These are phyloP conservation scores for Lithosia quadra DNA, from an alignment of 2,888 invertebrate genomes.

Conservation along the genomic window DNA sequence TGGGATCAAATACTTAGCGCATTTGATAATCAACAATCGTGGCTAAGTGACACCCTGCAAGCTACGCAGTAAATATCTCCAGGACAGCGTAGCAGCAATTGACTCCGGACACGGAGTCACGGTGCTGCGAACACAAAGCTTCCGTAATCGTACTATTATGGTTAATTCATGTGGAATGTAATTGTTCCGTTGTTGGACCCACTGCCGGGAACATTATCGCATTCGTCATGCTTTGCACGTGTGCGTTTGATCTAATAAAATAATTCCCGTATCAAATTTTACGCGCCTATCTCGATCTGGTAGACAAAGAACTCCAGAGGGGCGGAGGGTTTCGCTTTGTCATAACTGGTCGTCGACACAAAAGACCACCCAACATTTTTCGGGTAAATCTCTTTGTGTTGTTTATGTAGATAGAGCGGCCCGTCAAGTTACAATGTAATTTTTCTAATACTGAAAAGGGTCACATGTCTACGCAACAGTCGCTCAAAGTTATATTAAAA, in stretches of 20 bases:
- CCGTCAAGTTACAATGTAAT: slow-evolving; percentile 68
- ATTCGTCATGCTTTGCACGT: slow-evolving; percentile 86
- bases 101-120: slow-evolving; percentile 74
- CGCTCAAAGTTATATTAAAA: slow-evolving; percentile 24
- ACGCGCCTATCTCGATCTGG: slow-evolving; percentile 85
- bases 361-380: slow-evolving; percentile 78
- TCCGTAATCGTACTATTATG: slow-evolving; percentile 78
- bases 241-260: slow-evolving; percentile 85
- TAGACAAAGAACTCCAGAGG: slow-evolving; percentile 79
- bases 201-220: slow-evolving; percentile 80
- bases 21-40: background rate
- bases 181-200: slow-evolving; percentile 78
- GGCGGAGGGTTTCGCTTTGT: slow-evolving; percentile 82
- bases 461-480: slow-evolving; percentile 49
- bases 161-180: slow-evolving; percentile 84
- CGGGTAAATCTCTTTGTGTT: slow-evolving; percentile 70
- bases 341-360: slow-evolving; percentile 81
- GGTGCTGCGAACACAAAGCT: slow-evolving; percentile 75
- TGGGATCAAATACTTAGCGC: background rate
- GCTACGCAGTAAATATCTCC: slow-evolving; percentile 50
- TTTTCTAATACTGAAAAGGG: slow-evolving; percentile 55
- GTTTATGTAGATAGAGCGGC: slow-evolving; percentile 72
- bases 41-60: background rate
- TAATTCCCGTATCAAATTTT: slow-evolving; percentile 87
- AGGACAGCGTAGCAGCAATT: slow-evolving; percentile 66